A percentile compares a stretch with the other conserved stretches of the same genome.
Evolutionary conservation across 2,113 vertebrate species (phyloP).

Genomic region (Tetrao urogallus): DNA sequence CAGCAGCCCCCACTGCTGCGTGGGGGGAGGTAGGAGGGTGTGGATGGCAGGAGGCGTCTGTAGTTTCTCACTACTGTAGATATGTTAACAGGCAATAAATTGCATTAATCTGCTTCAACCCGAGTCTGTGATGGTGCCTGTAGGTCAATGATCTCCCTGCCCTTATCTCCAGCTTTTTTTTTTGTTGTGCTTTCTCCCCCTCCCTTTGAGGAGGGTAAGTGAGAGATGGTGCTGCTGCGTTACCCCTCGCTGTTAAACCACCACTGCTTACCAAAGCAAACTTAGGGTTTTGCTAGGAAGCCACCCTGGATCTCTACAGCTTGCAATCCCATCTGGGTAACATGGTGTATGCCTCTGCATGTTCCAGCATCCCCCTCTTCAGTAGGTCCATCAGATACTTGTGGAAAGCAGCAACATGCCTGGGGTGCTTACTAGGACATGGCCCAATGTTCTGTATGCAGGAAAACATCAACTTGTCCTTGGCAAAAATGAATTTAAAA

Average conservation of each 20-base stretch:
- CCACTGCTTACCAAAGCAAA: neutral
- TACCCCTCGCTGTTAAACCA: neutral
- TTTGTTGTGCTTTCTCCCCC: neutral
- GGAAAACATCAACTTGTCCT: neutral
- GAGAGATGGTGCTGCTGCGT: neutral
- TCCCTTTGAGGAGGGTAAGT: neutral
- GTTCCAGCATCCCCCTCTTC: neutral
- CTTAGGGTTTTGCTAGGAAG: neutral
- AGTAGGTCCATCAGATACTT: neutral
- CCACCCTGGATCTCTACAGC: neutral
- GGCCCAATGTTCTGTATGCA: fast-evolving
- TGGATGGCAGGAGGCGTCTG: neutral
- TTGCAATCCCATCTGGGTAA: neutral
- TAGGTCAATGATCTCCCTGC: neutral
- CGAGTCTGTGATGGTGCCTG: neutral
- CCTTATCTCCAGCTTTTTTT: neutral
- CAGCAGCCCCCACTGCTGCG: neutral
- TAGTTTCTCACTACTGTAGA: neutral
- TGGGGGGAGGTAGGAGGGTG: neutral
- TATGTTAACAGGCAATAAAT: neutral
- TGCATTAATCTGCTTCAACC: neutral
- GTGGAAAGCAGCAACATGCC: neutral
- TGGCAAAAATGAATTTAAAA: neutral
- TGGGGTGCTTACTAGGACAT: neutral
- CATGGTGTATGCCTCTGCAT: neutral